A percentile compares a stretch with the other conserved stretches of the same genome.
Evolutionary conservation across 92 coral and sea anemone species (phyloP).

Genomic region (Epizoanthus ramosus): DNA sequence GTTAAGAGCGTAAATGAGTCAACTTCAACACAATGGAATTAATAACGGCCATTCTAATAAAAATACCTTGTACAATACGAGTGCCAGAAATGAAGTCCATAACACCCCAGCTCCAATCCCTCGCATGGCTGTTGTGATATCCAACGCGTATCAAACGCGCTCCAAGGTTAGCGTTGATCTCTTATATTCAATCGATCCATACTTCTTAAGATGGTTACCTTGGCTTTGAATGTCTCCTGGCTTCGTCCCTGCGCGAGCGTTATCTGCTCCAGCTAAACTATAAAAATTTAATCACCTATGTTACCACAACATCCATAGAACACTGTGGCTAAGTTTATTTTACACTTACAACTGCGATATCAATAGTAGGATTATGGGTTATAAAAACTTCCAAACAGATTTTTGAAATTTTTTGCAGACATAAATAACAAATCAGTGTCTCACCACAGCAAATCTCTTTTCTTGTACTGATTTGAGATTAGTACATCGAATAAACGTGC

Average conservation of each 20-base stretch:
- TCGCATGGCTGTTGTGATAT: background rate
- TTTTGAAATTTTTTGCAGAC: background rate
- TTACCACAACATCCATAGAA: constrained; percentile 39
- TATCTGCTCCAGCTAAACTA: constrained; percentile 22
- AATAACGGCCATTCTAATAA: background rate
- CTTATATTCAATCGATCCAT: background rate
- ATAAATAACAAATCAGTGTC: background rate
- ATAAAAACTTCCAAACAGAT: background rate
- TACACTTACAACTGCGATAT: background rate
- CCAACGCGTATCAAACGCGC: background rate
- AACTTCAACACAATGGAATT: constrained; percentile 1
- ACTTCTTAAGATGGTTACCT: background rate
- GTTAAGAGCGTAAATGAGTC: background rate
- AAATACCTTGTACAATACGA: constrained; percentile 17
- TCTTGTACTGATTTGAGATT: background rate
- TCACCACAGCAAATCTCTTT: background rate
- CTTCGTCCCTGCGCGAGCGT: background rate
- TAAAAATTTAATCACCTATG: constrained; percentile 39
- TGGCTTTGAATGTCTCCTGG: constrained; percentile 10
- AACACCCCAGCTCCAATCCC: background rate
- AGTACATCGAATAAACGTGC: background rate
- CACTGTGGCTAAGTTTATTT: background rate
- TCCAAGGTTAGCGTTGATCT: background rate
- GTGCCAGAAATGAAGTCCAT: background rate
- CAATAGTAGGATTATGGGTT: background rate